phyloP scores from a whole-genome alignment of 92 coral and sea anemone species.

The Isaurus tuberculatus region DNA sequence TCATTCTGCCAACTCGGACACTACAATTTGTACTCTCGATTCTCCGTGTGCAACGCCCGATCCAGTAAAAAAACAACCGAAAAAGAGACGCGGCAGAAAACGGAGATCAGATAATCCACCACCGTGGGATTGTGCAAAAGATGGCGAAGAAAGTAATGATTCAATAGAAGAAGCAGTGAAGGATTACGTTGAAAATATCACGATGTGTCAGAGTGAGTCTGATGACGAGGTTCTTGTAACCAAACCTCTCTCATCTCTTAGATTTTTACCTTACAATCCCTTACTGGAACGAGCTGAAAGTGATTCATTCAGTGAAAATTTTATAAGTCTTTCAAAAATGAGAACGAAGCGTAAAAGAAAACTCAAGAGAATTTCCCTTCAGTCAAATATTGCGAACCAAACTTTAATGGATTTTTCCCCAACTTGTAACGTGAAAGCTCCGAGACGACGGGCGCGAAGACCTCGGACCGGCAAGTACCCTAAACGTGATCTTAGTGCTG shows the following conservation, averaged over 20 bases:
- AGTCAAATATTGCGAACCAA: conserved; percentile 24
- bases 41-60: conserved; percentile 84
- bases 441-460: conserved; percentile 32
- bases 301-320: conserved; percentile 74
- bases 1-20: conserved; percentile 83
- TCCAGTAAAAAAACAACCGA: conserved; percentile 67
- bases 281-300: conserved; percentile 85
- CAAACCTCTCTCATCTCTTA: conserved; percentile 72
- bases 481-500: conserved; percentile 32
- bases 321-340: conserved; percentile 69
- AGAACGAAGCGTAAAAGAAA: conserved; percentile 87
- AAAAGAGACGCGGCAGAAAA: conserved; percentile 88
- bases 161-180: conserved; percentile 94
- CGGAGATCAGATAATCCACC: conserved; percentile 89
- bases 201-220: conserved; percentile 91
- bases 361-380: conserved; percentile 70
- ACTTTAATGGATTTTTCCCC: conserved; percentile 44
- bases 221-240: conserved; percentile 78
- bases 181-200: conserved; percentile 94
- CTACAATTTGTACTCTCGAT: conserved; percentile 84
- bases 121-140: conserved; percentile 78
- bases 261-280: conserved; percentile 76
- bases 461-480: conserved; percentile 38
- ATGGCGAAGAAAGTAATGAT: conserved; percentile 93
- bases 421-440: conserved; percentile 24